Evolutionary conservation across 2,113 vertebrate species (phyloP).

Genomic region (Albula glossodonta): DNA sequence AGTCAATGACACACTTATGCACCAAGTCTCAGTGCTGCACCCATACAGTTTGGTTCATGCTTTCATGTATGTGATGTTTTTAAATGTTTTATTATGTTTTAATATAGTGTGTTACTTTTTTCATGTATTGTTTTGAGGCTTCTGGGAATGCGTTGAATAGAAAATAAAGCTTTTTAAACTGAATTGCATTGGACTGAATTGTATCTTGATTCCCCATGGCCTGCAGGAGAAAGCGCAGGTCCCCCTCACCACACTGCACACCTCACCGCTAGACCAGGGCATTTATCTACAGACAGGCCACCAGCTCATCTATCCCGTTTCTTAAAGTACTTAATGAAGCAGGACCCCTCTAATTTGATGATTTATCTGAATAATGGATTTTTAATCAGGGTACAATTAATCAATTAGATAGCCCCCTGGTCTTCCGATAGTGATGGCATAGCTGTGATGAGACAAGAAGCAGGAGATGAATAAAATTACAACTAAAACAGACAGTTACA

Average conservation of each 20-base stretch:
- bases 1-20: too few species aligned
- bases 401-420: constrained; percentile 40
- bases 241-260: constrained; percentile 31
- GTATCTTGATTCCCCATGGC: constrained; percentile 1
- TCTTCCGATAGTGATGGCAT: constrained; percentile 40
- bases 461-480: neutral
- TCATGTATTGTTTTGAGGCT: too few species aligned
- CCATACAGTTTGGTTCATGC: too few species aligned
- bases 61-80: too few species aligned
- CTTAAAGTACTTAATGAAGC: constrained; percentile 45
- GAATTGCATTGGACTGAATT: too few species aligned
- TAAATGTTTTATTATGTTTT: too few species aligned
- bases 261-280: neutral
- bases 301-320: constrained; percentile 59
- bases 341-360: constrained; percentile 48
- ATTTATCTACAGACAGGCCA: constrained; percentile 56
- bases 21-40: too few species aligned
- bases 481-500: neutral
- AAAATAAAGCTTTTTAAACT: too few species aligned
- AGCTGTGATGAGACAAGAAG: constrained; percentile 30
- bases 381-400: constrained; percentile 54
- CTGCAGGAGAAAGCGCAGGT: constrained; percentile 2
- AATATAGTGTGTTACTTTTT: too few species aligned
- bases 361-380: constrained; percentile 56
- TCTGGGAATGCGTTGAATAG: too few species aligned